Evolutionary conservation across 2,888 invertebrate species (phyloP).

Genomic region (Melipona bicolor): DNA sequence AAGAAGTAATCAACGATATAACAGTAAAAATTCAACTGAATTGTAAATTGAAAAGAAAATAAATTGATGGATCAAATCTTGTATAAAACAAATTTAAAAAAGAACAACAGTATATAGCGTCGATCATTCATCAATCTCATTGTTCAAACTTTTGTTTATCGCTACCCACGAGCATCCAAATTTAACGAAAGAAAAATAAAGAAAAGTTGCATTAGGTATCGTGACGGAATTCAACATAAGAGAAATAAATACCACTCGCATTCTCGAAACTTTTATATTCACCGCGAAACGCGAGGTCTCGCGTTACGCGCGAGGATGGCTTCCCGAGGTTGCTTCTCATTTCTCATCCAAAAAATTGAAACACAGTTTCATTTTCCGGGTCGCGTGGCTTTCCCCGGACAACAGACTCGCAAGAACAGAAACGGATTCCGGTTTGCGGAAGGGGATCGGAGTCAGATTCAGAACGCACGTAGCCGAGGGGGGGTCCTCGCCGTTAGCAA

Average conservation of each 20-base stretch:
- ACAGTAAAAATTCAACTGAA: no score
- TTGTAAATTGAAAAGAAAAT: no score
- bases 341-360: slow-evolving; percentile 44
- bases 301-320: neutral
- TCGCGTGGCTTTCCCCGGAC: slow-evolving; percentile 23
- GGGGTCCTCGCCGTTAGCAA: neutral
- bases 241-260: neutral
- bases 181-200: no score
- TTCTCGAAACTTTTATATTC: neutral
- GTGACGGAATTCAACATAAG: no score
- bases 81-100: no score
- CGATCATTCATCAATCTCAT: no score
- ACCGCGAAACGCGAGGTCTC: neutral
- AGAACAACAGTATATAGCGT: no score
- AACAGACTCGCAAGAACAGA: slow-evolving; percentile 4
- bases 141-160: no score
- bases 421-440: slow-evolving; percentile 38
- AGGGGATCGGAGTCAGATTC: slow-evolving; percentile 40
- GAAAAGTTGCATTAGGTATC: no score
- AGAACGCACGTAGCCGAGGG: slow-evolving; percentile 29
- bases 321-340: slow-evolving; percentile 2
- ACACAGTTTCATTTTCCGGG: slow-evolving; percentile 43
- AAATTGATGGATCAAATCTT: no score
- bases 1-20: no score
- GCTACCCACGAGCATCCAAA: no score